These are phyloP conservation scores for Galago senegalensis DNA, from an alignment of 2,797 vertebrate genomes.

Conservation along the genomic window DNA sequence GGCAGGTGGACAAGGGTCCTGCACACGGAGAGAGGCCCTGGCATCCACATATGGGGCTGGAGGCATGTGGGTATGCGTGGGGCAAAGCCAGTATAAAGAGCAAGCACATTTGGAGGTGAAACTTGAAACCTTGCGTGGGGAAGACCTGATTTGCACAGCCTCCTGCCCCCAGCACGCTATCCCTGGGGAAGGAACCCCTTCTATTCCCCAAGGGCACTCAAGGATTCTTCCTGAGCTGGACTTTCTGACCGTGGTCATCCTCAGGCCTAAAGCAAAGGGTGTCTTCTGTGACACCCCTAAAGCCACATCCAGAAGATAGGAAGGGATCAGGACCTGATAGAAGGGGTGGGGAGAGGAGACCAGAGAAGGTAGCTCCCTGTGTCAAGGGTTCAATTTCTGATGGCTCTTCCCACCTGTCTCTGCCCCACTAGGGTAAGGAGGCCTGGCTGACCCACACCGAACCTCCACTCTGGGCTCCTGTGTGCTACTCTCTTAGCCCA, in stretches of 20 bases:
- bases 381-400: background rate
- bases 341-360: accelerated
- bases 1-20: background rate
- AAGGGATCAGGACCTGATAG: background rate
- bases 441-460: background rate
- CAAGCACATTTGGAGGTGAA: background rate
- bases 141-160: no score
- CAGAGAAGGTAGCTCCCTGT: background rate
- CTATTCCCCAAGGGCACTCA: accelerated
- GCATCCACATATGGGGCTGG: accelerated
- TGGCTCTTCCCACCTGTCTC: no score
- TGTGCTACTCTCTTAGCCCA: background rate
- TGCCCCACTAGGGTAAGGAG: no score
- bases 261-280: background rate
- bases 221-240: no score
- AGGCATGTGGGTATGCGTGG: accelerated
- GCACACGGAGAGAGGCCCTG: accelerated
- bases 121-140: accelerated
- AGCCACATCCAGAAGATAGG: accelerated
- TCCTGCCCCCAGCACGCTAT: accelerated
- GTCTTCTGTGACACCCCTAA: background rate
- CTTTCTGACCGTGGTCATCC: background rate
- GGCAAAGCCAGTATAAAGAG: background rate
- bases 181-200: background rate
- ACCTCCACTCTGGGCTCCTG: background rate